Base-by-base conservation (phyloP, 2,888 invertebrate species). In the Cheiracanthium punctorium region DNA sequence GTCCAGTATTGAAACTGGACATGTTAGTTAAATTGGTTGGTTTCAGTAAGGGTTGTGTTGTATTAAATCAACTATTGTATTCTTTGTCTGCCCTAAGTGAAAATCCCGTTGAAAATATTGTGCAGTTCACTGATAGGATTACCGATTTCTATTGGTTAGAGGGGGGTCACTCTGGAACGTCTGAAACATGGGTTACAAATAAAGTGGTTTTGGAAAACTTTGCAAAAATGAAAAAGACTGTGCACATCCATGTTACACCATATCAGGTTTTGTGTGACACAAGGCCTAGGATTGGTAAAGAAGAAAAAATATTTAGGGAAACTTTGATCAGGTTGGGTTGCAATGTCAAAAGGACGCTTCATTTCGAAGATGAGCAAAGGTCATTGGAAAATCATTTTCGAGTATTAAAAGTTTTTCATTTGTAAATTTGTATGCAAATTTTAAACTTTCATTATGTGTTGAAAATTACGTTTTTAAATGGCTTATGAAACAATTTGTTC, bases 1-100 rank as follows among this genome's bases (percentile, higher is more conserved):
- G 33, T 33, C 12, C 7, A 1, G 4, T 8, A 41, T 30, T 41
- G 12, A n/a, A 65, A 43, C 0, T 0, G 10, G n/a, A 28, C 28
- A 48, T 28, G 32, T 17, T 14, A 58, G 4, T 32, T 33, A 93
- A 93, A 69, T 91, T 96, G 89, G 93, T 96, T 86, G 97, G 96
- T 1, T 97, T 97, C 92, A 97, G 97, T 92, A 97, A 98, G 93
- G 97, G 97, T 84, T 97, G 96, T 92, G 96, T 97, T 84, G 97
- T 97, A 87, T 94, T 97, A 90, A 98, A 97, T 93, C 97, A 98
- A 93, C 93, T 97, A 89, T 93, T 97, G 75, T 95, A 95, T 91
- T 94, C 95, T 92, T 71, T 89, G 65, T 73, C 71, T 17, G 58
- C 87, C 14, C n/a, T 88, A n/a, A 77, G 79, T 17, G 88, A 90